These are phyloP conservation scores for Selenia dentaria DNA, from an alignment of 2,888 invertebrate species.

Conservation along the genomic window DNA sequence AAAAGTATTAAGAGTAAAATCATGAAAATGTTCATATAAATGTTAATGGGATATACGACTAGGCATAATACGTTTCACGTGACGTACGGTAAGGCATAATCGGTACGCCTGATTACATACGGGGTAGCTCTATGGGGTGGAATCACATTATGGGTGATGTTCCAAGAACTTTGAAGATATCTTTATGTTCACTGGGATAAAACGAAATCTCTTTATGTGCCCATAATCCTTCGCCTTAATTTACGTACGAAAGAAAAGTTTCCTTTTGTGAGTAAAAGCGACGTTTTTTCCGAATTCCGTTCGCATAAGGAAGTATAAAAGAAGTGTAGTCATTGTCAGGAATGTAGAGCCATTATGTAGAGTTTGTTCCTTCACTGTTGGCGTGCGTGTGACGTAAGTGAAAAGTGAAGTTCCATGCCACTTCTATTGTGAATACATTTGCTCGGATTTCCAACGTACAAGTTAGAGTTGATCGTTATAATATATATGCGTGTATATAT, in stretches of 20 bases:
- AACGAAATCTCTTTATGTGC: slow-evolving; percentile 31
- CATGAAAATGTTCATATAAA: slow-evolving; percentile 20
- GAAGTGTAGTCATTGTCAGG: slow-evolving; percentile 3
- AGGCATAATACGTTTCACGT: background rate
- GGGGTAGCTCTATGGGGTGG: slow-evolving; percentile 20
- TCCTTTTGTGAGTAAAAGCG: slow-evolving; percentile 5
- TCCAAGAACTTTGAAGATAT: slow-evolving; percentile 28
- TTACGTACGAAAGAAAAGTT: slow-evolving; percentile 24
- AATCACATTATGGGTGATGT: slow-evolving; percentile 27
- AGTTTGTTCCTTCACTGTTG: background rate
- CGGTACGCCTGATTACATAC: slow-evolving; percentile 22
- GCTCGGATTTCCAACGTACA: background rate
- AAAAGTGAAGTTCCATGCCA: slow-evolving; percentile 8
- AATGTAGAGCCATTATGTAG: slow-evolving; percentile 4
- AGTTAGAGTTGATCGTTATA: no score
- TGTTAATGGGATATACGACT: slow-evolving; percentile 26
- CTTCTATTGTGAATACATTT: slow-evolving; percentile 10
- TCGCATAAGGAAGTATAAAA: slow-evolving; percentile 2
- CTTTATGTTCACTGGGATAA: slow-evolving; percentile 27
- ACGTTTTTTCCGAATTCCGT: slow-evolving; percentile 2
- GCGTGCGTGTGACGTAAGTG: slow-evolving; percentile 7
- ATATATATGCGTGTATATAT: no score
- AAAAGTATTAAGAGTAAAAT: slow-evolving; percentile 1
- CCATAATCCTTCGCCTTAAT: slow-evolving; percentile 34
- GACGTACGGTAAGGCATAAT: slow-evolving; percentile 26